Evolutionary conservation across 2,888 invertebrate genomes (phyloP), one percentile per base, ranked within the genome.

Genomic region (Mesochorus sp.): DNA sequence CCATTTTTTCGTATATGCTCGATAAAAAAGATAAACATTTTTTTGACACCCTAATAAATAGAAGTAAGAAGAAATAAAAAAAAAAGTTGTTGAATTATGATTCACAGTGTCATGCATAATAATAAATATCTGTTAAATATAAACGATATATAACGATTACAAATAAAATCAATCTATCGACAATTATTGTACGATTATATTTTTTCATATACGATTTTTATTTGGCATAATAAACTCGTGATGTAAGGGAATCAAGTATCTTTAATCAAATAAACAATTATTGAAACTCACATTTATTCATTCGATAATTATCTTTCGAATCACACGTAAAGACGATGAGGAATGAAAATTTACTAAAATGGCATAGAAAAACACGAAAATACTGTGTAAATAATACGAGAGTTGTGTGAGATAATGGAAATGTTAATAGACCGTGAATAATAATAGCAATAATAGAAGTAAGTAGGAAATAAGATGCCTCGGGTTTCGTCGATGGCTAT

Each of bases 201-300:
- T n/a, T n/a, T n/a, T n/a, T 39, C 14, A 51, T 73, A 62, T 73
- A 68, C 39, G 39, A 57, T 77, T 57, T 68, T 55, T 2, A 55
- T 73, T 77, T 31, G 57, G n/a, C n/a, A n/a, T 73, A 77, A 77
- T 73, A 73, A 77, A 77, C 57, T 64, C 26, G 26, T 73, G n/a
- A 73, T 39, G 31, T 26, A 39, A 34, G 51, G 47, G 62, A 47
- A 8, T 47, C 19, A 17, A 28, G 17, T 59, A 34, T 14, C 53
- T 24, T 26, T 64, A n/a, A 14, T 64, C 51, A 10, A 12, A 31
- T n/a, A 10, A 17, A 14, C 26, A 5, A 12, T 17, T 12, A 1
- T 26, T 10, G 17, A 44, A 2, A 21, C 12, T 17, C n/a, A n/a
- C n/a, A n/a, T 57, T 21, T 2, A 21, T 37, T 12, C 37, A n/a